Base-by-base conservation (phyloP, 92 coral and sea anemone genomes). In the Plumapathes pennacea region DNA sequence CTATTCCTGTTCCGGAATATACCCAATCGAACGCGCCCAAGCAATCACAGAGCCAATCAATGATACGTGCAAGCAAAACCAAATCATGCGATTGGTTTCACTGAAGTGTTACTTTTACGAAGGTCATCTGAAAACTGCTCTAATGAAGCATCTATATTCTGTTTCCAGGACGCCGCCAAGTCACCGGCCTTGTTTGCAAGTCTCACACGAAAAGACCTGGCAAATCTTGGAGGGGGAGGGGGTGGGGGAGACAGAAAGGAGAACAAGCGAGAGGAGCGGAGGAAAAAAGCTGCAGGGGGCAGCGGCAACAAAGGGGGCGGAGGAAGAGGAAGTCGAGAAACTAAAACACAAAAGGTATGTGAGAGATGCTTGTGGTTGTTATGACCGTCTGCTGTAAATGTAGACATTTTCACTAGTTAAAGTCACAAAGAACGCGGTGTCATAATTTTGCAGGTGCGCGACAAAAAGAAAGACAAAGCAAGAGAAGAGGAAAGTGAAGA, bases 241-340 rank as follows among this genome's bases (percentile, higher is more conserved):
- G 77, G 71, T 29, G 67, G 73, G 15, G 57, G 84, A n/a, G 77
- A 89, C 33, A 80, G 85, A 52, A 78, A 82, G 50, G 96, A 88
- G 50, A 52, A 80, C 27, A 80, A 74, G 94, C 82, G 77, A 58
- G 98, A 92, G 38, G 90, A 89, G 36, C 79, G 95, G 39, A 72
- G 85, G 51, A 89, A 85, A 33, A 86, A 81, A 6, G 90, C 98
- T 27, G 34, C 82, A 10, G 69, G 76, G 28, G 90, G 96, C 0
- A 80, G 87, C 26, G 86, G 95, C n/a, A 83, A 83, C 47, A 87
- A 87, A 3, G 84, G 87, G 2, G 90, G 71, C 10, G 88, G 90
- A 14, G 96, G 96, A 2, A 76, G 98, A 41, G 98, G 98, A 31
- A 96, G 96, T 21, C 64, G 98, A 50, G 98, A 92, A 40, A 76